Base-by-base conservation (phyloP, 2,888 invertebrate genomes). In the Drosophila tanythrix region DNA sequence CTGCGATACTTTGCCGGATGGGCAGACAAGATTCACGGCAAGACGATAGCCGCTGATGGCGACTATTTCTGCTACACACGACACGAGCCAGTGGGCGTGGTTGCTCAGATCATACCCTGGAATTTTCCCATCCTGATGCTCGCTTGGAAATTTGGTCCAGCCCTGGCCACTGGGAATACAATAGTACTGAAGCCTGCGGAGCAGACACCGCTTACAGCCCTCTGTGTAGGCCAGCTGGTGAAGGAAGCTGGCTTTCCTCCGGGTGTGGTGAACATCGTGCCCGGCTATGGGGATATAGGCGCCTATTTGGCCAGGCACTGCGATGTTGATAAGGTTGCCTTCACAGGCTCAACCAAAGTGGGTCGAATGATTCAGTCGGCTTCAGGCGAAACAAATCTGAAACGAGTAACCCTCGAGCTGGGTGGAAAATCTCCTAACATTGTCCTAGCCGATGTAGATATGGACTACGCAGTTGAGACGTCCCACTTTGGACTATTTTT, bases 381-480 rank as follows among this genome's bases (percentile, higher is more conserved):
- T 25, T 96, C 98, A 0, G 97, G 95, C 0, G 91, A 93, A 50
- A 94, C 94, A 0, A 96, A 96, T 70, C 93, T 99, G 83, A 99
- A 99, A 93, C 95, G 98, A 51, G 96, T 97, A 1, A 97, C 98
- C 0, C 93, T 99, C 79, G 99, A 99, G 93, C 94, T 99, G 85
- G 98, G 99, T 35, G 99, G 99, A 56, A 99, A 99, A 93, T 98
- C 98, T 59, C 98, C 99, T 0, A 97, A 97, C 93, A 97, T 99
- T 76, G 95, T 99, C 79, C 94, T 98, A 62, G 95, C 95, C 0
- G 99, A 99, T 93, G 95, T 96, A 0, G 96, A 99, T 92, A 91
- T 98, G 65, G 95, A 95, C 63, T 92, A 95, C 76, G 98, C 98
- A 0, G 97, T 97, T 3, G 97, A 97, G 90, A 95, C 95, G 10